Base-by-base conservation (phyloP, 2,888 invertebrate species). In the Mamestra brassicae region DNA sequence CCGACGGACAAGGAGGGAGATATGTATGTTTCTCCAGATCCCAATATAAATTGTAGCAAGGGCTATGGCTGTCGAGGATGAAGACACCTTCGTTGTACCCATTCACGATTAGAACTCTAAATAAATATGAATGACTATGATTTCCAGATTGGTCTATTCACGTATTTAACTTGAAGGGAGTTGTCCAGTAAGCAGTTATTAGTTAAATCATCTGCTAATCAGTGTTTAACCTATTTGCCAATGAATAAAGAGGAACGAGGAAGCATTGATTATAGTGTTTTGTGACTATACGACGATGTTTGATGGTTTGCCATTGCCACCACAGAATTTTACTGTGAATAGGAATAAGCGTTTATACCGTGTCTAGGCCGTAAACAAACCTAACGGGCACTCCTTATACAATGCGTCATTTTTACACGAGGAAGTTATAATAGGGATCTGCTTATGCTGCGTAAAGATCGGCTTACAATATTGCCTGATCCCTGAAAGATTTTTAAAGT, bases 401-500 rank as follows among this genome's bases (percentile, higher is more conserved):
- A 64, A 68, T 67, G 70, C 70, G 69, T 78, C 52, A 74, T 61
- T 67, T 64, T 45, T 68, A 60, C 54, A 68, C 36, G 64, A 58
- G 42, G 42, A 62, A 66, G 52, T 55, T 58, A 54, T 36, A 55
- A 13, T 57, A 47, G 52, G 65, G 50, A 71, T 68, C 54, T 71
- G 61, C 64, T 78, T 60, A 50, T 60, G 10, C 34, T 70, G 60
- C 42, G 57, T 61, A 54, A 54, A 47, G 34, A 57, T 65, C 60
- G 38, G 55, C 38, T 76, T 64, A 61, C 67, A 71, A 50, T 50
- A 58, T 47, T 57, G n/a, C 57, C 55, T 34, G 17, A 55, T 26
- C 61, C 13, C 34, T 65, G 57, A 81, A 80, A 80, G 71, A 58
- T 42, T 67, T 57, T 17, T 11, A 54, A 52, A 50, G 74, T 72